Evolutionary conservation across 2,888 invertebrate species (phyloP).

Genomic region (Andrena flavipes): DNA sequence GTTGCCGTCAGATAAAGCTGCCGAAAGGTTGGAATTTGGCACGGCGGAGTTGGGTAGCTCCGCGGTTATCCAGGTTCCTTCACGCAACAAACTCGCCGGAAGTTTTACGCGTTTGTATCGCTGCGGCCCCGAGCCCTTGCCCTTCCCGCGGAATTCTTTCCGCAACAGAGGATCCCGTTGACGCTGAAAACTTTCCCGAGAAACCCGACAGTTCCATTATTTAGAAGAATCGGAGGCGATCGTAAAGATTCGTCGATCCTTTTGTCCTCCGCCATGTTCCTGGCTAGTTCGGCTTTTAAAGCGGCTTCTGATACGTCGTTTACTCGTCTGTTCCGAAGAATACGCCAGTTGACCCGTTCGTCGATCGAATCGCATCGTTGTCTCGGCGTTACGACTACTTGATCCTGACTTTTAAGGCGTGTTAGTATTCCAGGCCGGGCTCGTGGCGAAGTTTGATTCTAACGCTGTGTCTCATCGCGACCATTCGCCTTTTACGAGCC

Average conservation of each 20-base stretch:
- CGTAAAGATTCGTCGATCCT: background rate
- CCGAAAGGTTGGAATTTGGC: constrained; percentile 10
- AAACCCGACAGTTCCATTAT: background rate
- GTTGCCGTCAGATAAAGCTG: constrained; percentile 5
- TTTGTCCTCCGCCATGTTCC: background rate
- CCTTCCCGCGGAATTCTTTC: background rate
- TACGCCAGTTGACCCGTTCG: background rate
- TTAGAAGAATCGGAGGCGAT: background rate
- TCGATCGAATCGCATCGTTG: background rate
- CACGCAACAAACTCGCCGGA: constrained; percentile 20
- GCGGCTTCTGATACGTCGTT: background rate
- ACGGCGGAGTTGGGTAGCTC: constrained; percentile 12
- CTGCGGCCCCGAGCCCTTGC: background rate
- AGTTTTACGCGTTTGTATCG: constrained; percentile 17
- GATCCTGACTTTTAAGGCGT: background rate
- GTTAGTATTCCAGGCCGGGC: constrained; percentile 1
- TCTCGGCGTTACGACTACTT: background rate
- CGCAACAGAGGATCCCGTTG: background rate
- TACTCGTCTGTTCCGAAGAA: background rate
- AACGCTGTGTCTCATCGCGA: constrained; percentile 8
- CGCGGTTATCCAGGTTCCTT: constrained; percentile 29
- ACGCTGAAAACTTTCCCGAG: background rate
- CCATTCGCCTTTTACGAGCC: constrained; percentile 52
- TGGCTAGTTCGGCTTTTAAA: background rate
- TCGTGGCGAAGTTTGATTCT: constrained; percentile 30